These are phyloP conservation scores for Crypturellus undulatus DNA, from an alignment of 2,113 vertebrate species.

Conservation along the genomic window DNA sequence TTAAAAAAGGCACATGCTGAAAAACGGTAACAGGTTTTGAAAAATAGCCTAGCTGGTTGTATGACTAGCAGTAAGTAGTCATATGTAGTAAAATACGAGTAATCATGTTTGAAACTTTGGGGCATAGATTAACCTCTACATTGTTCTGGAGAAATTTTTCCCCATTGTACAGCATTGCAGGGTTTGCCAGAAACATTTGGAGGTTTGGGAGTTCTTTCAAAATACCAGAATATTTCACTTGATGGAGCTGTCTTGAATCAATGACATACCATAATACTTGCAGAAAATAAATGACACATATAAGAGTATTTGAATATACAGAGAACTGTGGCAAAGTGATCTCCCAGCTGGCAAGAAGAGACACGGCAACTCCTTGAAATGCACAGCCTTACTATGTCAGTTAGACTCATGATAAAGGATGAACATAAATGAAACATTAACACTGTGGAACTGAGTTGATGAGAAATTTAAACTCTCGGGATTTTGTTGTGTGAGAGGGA, in stretches of 20 bases:
- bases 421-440: neutral
- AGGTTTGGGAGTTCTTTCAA: neutral
- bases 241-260: neutral
- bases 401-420: neutral
- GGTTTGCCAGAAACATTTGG: neutral
- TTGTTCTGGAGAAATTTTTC: neutral
- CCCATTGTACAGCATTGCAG: neutral
- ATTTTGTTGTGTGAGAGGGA: neutral
- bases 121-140: neutral
- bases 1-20: neutral
- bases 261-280: neutral
- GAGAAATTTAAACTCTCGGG: neutral
- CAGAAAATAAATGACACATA: neutral
- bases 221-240: neutral
- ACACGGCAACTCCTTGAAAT: neutral
- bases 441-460: neutral
- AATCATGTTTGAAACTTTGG: neutral
- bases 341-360: neutral
- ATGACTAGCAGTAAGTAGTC: neutral
- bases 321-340: neutral
- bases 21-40: neutral
- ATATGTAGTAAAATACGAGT: neutral
- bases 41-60: neutral
- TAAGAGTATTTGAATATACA: neutral
- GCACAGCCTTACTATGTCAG: neutral